Evolutionary conservation across 2,113 vertebrate genomes (phyloP), one percentile per base, ranked within the genome.

Genomic region (Neolamprologus tretocephalus): DNA sequence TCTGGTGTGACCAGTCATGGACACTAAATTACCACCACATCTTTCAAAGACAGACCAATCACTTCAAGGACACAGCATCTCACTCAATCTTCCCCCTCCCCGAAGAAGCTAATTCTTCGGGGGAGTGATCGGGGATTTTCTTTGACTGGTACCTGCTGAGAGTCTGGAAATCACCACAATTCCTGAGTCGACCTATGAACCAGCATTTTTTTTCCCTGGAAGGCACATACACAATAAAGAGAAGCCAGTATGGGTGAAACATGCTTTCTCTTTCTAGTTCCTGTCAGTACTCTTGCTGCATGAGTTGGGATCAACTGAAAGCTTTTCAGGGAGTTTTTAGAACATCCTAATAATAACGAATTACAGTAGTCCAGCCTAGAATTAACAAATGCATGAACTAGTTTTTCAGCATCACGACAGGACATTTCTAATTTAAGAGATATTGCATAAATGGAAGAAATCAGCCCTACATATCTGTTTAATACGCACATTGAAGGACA

Each of bases 71-170:
- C 63, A 68, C 11, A n/a, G 33, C 19, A 37, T 68, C 10, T 35
- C 17, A 35, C 58, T 35, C 17, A 63, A 63, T 63, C 61, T 66
- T 5, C 0, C 61, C 17, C 57, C 26, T 31, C 0, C 17, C 10
- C 14, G 0, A 61, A 61, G 26, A 61, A 61, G 57, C 16, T 4
- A 61, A 61, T 61, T 33, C 28, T 33, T 35, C 0, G 10, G 61
- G 26, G 31, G 11, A 71, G n/a, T 40, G 35, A 61, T 10, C 0
- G 1, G 33, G 61, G 61, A 66, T 66, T 37, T 66, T 21, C 61
- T 66, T 66, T 66, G 19, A 66, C 33, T 13, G 33, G 61, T 71
- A 23, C 5, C 12, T 23, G 33, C 63, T 40, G n/a, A 71, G 35
- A 40, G 11, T 14, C 63, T 40, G 35, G 11, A 40, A 71, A 23